Evolutionary conservation across 2,888 invertebrate species (phyloP).

Genomic region (Polyommatus iphigenia): DNA sequence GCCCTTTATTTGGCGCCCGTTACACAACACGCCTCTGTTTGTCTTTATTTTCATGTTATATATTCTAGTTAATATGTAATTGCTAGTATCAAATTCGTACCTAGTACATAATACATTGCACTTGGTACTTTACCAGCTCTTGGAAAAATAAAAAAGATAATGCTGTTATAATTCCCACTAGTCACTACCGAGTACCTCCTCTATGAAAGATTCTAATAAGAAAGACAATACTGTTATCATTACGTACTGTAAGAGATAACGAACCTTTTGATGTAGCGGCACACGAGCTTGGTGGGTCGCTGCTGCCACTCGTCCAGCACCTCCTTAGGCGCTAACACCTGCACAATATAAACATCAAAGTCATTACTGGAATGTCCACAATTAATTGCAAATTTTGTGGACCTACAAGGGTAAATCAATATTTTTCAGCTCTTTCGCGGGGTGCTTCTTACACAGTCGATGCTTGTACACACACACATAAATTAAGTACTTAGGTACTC

Average conservation of each 20-base stretch:
- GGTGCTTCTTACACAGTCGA: too few species aligned
- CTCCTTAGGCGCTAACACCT: conserved; percentile 93
- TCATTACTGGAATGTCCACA: not conserved
- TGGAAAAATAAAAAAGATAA: too few species aligned
- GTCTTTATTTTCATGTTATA: not conserved
- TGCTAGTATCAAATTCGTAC: too few species aligned
- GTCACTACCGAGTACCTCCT: too few species aligned
- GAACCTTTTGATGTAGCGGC: conserved; percentile 88
- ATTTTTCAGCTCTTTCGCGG: too few species aligned
- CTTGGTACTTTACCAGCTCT: not conserved
- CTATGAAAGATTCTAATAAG: too few species aligned
- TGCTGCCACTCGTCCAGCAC: conserved; percentile 94
- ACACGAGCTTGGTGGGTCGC: conserved; percentile 91
- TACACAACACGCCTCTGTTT: not conserved
- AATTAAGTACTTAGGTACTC: too few species aligned
- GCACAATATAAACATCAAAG: conserved; percentile 31
- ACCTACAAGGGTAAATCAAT: too few species aligned
- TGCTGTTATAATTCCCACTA: too few species aligned
- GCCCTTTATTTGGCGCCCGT: not conserved
- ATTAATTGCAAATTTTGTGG: too few species aligned
- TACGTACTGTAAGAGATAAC: not conserved
- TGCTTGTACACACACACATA: too few species aligned
- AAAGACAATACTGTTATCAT: not conserved
- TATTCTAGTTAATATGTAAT: too few species aligned
- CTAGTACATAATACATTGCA: not conserved